phyloP scores from a whole-genome alignment of 2,888 invertebrate species.

The Phortica okadai region DNA sequence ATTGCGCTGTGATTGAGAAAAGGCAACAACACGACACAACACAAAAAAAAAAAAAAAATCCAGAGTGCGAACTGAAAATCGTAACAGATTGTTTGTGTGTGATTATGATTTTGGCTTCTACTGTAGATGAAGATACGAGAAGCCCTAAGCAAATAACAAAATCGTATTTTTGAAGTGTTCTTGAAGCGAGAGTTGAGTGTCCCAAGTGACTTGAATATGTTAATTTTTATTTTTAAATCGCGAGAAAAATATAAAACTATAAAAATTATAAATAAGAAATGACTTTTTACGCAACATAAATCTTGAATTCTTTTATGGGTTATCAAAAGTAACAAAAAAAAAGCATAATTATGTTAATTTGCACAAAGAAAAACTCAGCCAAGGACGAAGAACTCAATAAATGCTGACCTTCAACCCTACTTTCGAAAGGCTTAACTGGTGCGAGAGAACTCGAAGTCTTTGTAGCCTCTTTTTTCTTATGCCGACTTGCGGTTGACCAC shows the following conservation, averaged over 20 bases:
- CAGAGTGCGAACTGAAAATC: no score
- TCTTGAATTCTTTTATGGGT: conserved; percentile 48
- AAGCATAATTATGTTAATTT: conserved; percentile 40
- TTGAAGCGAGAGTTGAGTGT: not conserved
- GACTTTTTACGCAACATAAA: conserved; percentile 58
- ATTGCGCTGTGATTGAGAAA: not conserved
- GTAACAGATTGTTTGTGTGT: no score
- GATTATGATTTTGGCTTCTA: no score
- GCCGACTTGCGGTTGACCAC: conserved; percentile 68
- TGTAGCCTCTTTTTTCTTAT: conserved; percentile 37
- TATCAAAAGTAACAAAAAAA: conserved; percentile 44
- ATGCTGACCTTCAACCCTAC: conserved; percentile 64
- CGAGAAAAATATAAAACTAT: not conserved
- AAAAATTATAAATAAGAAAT: conserved; percentile 1
- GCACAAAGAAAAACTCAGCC: no score
- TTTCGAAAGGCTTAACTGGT: conserved; percentile 27
- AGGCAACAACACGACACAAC: not conserved
- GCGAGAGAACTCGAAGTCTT: conserved; percentile 37
- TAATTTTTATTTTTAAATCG: not conserved
- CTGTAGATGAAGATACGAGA: no score
- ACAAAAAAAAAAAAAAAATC: no score
- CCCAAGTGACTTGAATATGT: not conserved
- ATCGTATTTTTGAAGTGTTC: no score
- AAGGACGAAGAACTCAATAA: not conserved
- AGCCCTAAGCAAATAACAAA: no score